Evolutionary conservation across 2,797 vertebrate species (phyloP).

Genomic region (Leptoclinus maculatus): DNA sequence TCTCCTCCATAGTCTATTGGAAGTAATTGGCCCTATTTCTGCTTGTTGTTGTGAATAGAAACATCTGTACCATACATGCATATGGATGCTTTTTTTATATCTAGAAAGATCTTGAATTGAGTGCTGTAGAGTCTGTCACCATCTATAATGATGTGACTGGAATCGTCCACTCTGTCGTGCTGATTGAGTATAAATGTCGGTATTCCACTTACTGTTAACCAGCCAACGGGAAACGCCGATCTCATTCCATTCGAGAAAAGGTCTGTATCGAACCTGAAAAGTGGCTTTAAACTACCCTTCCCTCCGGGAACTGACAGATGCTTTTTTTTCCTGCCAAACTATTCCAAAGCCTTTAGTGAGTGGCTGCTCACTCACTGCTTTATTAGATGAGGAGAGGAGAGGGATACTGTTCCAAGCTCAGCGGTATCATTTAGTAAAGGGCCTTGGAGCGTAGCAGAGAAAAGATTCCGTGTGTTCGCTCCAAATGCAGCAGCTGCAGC

Average conservation of each 20-base stretch:
- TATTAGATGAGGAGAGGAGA: constrained; percentile 55
- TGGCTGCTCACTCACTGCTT: constrained; percentile 54
- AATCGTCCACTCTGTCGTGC: background rate
- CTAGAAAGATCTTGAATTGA: background rate
- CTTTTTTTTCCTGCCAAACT: constrained; percentile 45
- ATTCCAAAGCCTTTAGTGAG: constrained; percentile 26
- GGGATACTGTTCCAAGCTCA: constrained; percentile 39
- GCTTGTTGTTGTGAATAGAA: constrained; percentile 5
- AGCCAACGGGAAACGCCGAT: constrained; percentile 56
- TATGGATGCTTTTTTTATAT: background rate
- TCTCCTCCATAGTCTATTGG: background rate
- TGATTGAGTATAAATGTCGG: constrained; percentile 8
- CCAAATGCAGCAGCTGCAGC: constrained; percentile 67
- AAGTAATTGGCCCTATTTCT: background rate
- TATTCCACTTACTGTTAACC: constrained; percentile 16
- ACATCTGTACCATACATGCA: background rate
- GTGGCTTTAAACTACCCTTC: constrained; percentile 64
- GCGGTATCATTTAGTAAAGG: constrained; percentile 64
- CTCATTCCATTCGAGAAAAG: constrained; percentile 46
- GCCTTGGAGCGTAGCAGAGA: constrained; percentile 46
- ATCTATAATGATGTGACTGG: background rate
- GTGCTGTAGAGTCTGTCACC: background rate
- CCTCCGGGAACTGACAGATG: constrained; percentile 46
- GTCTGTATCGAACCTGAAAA: constrained; percentile 68
- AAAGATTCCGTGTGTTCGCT: constrained; percentile 47